These are phyloP conservation scores for Protodeltote pygarga DNA, from an alignment of 2,888 invertebrate species.

Conservation along the genomic window DNA sequence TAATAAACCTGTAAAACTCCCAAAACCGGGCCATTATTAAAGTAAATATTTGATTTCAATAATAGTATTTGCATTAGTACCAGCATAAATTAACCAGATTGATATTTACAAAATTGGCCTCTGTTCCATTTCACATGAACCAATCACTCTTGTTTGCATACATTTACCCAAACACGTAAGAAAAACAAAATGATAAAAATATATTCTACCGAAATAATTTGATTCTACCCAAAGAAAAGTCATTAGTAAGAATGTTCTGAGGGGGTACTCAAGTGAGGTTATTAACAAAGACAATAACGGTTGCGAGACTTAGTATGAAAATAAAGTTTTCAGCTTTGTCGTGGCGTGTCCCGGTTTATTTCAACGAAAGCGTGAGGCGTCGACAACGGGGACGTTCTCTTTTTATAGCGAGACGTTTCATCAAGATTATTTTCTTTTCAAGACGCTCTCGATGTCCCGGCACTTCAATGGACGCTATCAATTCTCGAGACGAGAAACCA, in stretches of 20 bases:
- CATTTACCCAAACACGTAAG: slow-evolving; percentile 9
- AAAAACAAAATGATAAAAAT: slow-evolving; percentile 9
- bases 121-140: slow-evolving; percentile 12
- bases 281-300: slow-evolving; percentile 71
- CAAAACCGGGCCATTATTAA: slow-evolving; percentile 4
- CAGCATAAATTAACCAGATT: slow-evolving; percentile 15
- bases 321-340: slow-evolving; percentile 69
- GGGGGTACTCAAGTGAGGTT: slow-evolving; percentile 57
- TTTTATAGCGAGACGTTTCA: slow-evolving; percentile 77
- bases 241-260: slow-evolving; percentile 41
- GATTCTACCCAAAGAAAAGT: slow-evolving; percentile 40
- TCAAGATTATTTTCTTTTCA: slow-evolving; percentile 80
- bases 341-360: slow-evolving; percentile 66
- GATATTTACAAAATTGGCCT: slow-evolving; percentile 7
- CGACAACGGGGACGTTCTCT: slow-evolving; percentile 62
- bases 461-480: slow-evolving; percentile 67
- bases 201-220: slow-evolving; percentile 19
- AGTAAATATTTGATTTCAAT: slow-evolving; percentile 29
- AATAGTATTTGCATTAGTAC: slow-evolving; percentile 19
- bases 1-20: slow-evolving; percentile 14
- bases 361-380: slow-evolving; percentile 57
- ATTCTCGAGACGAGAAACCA: slow-evolving; percentile 56
- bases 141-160: slow-evolving; percentile 20
- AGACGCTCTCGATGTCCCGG: slow-evolving; percentile 63
- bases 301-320: slow-evolving; percentile 62